Base-by-base conservation (phyloP, 2,888 invertebrate genomes). In the Thalpophila matura region DNA sequence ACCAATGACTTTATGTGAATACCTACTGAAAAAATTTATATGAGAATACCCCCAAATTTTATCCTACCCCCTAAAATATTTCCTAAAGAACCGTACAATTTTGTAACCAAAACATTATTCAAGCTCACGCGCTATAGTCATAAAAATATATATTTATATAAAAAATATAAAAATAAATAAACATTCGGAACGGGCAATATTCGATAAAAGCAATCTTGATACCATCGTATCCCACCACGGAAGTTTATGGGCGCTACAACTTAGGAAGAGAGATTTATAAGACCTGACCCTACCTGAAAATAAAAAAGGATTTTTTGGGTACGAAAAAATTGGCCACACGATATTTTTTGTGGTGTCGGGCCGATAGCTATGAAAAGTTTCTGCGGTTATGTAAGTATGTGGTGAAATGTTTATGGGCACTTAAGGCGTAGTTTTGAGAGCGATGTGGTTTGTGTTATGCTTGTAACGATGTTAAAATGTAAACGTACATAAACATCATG, bases 201-300 rank as follows among this genome's bases (percentile, higher is more conserved):
- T 89, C 86, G 89, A 89, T 90, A 90, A 88, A 91, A 90, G 88
- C 90, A 91, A 91, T 92, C 91, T 81, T 86, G 89, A 87, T 89
- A 86, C 83, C 88, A 84, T 65, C 73, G 82, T 82, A 75, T 81
- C 82, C 78, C 61, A 74, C 80, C 83, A 81, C 81, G 84, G 71
- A 83, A 86, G 77, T 92, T 91, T 91, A 91, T 89, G 88, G 84
- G 74, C 29, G 80, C 83, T 78, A 87, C 87, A 89, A 90, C 80
- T 90, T 87, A 90, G 85, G 84, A 86, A 83, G 87, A 88, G 74
- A 84, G 88, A 93, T 92, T 91, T 92, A 92, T 91, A 71, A 55
- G 83, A 73, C 73, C 84, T 85, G 86, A 84, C 88, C 87, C 83
- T 80, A 89, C 87, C 89, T 88, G 89, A 88, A 85, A 74, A 83